These are phyloP conservation scores for Anoplolepis gracilipes DNA, from an alignment of 1,140 invertebrate species.

Conservation along the genomic window DNA sequence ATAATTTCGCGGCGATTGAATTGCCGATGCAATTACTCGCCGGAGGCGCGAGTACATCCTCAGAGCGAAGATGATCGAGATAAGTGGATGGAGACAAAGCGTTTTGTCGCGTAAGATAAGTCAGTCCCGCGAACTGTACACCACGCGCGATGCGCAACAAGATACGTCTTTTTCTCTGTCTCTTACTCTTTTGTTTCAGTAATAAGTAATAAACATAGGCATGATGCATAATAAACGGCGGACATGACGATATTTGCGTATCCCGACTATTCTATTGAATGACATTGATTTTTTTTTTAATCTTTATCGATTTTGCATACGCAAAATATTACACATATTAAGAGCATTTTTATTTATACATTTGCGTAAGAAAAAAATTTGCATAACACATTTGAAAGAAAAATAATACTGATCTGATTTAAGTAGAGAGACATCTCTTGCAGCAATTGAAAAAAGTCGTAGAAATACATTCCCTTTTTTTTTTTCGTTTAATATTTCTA, in stretches of 20 bases:
- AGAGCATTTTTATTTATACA: slow-evolving; percentile 1
- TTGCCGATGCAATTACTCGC: slow-evolving; percentile 55
- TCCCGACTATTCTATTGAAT: slow-evolving; percentile 20
- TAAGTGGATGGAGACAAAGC: slow-evolving; percentile 64
- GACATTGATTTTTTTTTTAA: slow-evolving; percentile 30
- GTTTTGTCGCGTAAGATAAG: slow-evolving; percentile 53
- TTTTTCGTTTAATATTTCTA: background rate
- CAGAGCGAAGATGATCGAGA: slow-evolving; percentile 55
- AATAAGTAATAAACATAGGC: slow-evolving; percentile 50
- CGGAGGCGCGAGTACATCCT: slow-evolving; percentile 20
- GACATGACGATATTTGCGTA: background rate
- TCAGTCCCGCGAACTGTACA: background rate
- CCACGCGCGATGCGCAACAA: background rate
- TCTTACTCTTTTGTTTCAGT: background rate
- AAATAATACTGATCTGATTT: background rate
- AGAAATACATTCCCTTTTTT: background rate
- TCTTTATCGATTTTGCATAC: slow-evolving; percentile 18
- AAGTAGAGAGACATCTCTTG: background rate
- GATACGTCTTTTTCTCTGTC: no score
- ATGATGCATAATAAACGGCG: slow-evolving; percentile 38
- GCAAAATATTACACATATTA: slow-evolving; percentile 17
- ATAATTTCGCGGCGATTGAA: slow-evolving; percentile 58
- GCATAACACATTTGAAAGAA: background rate
- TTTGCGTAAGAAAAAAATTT: slow-evolving; percentile 5
- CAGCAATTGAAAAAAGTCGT: background rate